Evolutionary conservation across 2,888 invertebrate species (phyloP).

Genomic region (Thera obeliscata): DNA sequence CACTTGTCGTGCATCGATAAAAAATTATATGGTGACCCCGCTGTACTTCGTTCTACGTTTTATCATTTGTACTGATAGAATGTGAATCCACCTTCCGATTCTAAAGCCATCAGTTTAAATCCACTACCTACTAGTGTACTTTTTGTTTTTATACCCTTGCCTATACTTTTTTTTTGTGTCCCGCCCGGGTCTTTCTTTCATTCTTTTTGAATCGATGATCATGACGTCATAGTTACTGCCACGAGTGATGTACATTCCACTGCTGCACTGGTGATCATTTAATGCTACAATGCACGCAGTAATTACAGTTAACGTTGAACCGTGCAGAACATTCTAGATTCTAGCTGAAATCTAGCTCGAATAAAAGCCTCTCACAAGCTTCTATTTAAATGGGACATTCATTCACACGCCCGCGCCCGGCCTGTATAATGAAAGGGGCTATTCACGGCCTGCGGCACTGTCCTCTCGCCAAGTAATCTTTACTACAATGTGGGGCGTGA

Average conservation of each 20-base stretch:
- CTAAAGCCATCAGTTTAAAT: too few species aligned
- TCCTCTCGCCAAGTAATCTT: constrained; percentile 28
- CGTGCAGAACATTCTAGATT: constrained; percentile 8
- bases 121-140: too few species aligned
- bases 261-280: not conserved
- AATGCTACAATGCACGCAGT: not conserved
- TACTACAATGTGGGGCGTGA: constrained; percentile 22
- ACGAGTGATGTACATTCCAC: not conserved
- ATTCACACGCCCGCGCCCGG: constrained; percentile 17
- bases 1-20: too few species aligned
- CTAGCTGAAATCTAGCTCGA: constrained; percentile 18
- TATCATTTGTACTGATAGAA: too few species aligned
- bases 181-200: too few species aligned
- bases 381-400: constrained; percentile 31
- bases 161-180: too few species aligned
- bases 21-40: too few species aligned
- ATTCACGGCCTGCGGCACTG: constrained; percentile 25
- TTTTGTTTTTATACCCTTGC: too few species aligned
- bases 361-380: constrained; percentile 28
- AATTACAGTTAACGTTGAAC: not conserved
- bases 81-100: too few species aligned
- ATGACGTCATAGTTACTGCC: too few species aligned
- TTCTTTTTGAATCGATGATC: too few species aligned
- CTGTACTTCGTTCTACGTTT: too few species aligned
- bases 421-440: constrained; percentile 26